These are phyloP conservation scores for Microtus ochrogaster DNA, from an alignment of 2,113 vertebrate species.

Conservation along the genomic window DNA sequence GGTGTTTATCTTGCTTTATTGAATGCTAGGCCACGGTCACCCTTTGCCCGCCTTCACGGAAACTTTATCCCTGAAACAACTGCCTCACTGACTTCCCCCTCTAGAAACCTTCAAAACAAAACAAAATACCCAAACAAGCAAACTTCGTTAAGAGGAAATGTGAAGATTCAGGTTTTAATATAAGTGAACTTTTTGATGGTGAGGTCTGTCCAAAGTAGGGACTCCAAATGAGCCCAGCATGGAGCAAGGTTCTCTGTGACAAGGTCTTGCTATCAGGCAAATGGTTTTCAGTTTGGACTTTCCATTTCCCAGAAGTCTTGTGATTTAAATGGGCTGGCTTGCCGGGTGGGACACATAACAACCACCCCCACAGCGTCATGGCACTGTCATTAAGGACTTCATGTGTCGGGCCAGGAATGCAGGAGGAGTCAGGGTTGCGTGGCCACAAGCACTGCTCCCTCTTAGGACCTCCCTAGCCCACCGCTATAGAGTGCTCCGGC, in stretches of 20 bases:
- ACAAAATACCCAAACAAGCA: neutral
- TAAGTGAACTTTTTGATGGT: neutral
- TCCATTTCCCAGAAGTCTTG: neutral
- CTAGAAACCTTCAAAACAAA: neutral
- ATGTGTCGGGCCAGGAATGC: neutral
- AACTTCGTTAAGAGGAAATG: neutral
- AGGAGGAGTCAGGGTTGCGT: neutral
- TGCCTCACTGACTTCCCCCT: neutral
- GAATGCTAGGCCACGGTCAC: neutral
- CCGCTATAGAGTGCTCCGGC: neutral
- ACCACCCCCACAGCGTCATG: neutral
- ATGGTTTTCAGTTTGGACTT: constrained; percentile 23
- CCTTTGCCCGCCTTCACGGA: neutral
- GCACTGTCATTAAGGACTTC: neutral
- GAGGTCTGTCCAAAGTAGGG: constrained; percentile 40
- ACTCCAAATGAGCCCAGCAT: neutral
- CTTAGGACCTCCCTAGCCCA: neutral
- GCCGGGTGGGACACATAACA: neutral
- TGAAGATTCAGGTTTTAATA: constrained; percentile 14
- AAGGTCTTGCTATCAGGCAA: neutral
- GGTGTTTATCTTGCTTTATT: neutral
- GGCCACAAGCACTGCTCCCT: neutral
- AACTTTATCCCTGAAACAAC: neutral
- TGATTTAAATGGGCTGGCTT: constrained; percentile 42
- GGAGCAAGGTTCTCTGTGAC: neutral